Evolutionary conservation across 2,797 vertebrate species (phyloP).

Genomic region (Myotis findleyi): DNA sequence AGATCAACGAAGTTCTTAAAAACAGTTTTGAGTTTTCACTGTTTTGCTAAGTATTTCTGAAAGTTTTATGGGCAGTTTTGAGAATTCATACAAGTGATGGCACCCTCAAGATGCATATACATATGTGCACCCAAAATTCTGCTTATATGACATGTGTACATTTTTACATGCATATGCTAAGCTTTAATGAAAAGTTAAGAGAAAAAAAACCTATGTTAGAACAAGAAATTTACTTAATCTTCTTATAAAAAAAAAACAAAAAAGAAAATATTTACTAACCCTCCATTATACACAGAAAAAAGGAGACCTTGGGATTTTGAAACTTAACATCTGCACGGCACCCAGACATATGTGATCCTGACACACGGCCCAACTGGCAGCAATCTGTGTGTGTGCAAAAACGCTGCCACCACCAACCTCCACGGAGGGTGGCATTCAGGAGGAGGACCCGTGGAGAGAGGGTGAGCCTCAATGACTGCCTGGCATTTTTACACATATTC

Average conservation of each 20-base stretch:
- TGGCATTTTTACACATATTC: slow-evolving; percentile 4
- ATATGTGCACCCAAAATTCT: background rate
- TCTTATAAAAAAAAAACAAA: background rate
- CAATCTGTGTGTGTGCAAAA: background rate
- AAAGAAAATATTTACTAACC: background rate
- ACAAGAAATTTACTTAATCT: slow-evolving; percentile 13
- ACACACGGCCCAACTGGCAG: background rate
- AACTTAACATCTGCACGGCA: background rate
- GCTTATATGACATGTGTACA: background rate
- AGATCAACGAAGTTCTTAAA: slow-evolving; percentile 36
- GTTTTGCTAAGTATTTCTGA: background rate
- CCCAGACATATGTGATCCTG: background rate
- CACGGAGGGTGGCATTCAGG: background rate
- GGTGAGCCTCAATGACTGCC: background rate
- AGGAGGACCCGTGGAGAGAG: background rate
- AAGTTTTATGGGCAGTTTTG: background rate
- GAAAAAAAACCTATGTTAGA: background rate
- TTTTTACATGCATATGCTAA: background rate
- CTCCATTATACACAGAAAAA: background rate
- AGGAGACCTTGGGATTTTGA: background rate
- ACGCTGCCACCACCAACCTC: background rate
- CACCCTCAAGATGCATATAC: background rate
- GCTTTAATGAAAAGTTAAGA: background rate
- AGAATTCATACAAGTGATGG: background rate
- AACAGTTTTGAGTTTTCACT: background rate